Evolutionary conservation across 2,113 vertebrate species (phyloP).

Genomic region (Gallinago jamesoni): DNA sequence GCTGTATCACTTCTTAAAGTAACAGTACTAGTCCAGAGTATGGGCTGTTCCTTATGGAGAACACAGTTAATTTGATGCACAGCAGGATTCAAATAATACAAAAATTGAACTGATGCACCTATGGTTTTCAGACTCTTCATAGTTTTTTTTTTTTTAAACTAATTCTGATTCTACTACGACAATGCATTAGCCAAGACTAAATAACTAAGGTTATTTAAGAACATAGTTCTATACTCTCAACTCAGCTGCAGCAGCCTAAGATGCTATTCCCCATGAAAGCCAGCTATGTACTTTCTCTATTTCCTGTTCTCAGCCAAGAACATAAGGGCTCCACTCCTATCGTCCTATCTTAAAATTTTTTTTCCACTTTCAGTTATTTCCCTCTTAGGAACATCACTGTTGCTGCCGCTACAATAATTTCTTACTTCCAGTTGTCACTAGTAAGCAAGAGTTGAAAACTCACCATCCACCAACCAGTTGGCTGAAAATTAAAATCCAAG

Average conservation of each 20-base stretch:
- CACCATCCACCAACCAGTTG: conserved; percentile 67
- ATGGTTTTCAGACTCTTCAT: background rate
- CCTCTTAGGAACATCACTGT: conserved; percentile 24
- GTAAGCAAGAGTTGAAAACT: conserved; percentile 66
- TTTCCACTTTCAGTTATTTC: background rate
- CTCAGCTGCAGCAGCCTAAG: background rate
- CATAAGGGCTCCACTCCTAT: background rate
- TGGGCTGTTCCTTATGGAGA: conserved; percentile 67
- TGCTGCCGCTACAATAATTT: conserved; percentile 35
- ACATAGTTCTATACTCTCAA: background rate
- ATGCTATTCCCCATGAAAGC: background rate
- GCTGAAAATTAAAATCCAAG: conserved; percentile 68
- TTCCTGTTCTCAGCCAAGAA: background rate
- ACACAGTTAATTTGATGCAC: conserved; percentile 49
- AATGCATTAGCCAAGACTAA: background rate
- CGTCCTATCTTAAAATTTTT: background rate
- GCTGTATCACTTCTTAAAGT: background rate
- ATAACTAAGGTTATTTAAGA: background rate
- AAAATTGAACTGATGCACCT: background rate
- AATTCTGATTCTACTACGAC: background rate
- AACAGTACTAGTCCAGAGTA: background rate
- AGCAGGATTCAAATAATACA: conserved; percentile 27
- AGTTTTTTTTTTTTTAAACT: background rate
- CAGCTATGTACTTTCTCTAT: background rate
- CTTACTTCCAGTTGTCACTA: conserved; percentile 61